Conservation (phyloP, 92 coral and sea anemone genomes). For the Siderastrea radians region DNA sequence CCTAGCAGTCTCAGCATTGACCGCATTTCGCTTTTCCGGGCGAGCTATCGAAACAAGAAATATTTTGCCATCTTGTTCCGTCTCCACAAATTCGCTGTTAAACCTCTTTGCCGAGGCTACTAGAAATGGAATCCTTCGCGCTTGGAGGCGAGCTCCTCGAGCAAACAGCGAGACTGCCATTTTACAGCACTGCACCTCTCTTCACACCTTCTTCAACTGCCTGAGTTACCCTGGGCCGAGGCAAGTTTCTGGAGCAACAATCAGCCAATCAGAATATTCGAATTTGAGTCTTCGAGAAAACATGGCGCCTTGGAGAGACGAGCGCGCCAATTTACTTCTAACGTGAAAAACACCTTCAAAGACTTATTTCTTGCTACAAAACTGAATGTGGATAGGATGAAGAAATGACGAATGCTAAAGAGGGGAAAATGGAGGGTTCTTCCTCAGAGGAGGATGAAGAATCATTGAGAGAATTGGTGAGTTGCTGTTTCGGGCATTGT, state of each 20-base stretch:
- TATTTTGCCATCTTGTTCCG: constrained; percentile 80
- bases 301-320: constrained; percentile 20
- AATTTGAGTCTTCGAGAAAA: constrained; percentile 74
- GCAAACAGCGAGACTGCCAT: constrained; percentile 25
- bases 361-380: not conserved
- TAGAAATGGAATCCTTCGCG: constrained; percentile 58
- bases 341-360: not conserved
- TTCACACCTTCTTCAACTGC: constrained; percentile 1
- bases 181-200: not conserved
- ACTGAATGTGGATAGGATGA: constrained; percentile 13
- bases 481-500: not conserved
- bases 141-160: constrained; percentile 11
- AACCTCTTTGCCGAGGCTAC: constrained; percentile 69
- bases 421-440: constrained; percentile 46
- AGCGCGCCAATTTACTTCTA: constrained; percentile 21
- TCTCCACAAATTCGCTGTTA: constrained; percentile 71
- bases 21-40: constrained; percentile 92
- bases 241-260: constrained; percentile 78
- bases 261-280: constrained; percentile 75
- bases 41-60: constrained; percentile 80
- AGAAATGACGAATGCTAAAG: constrained; percentile 67
- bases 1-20: constrained; percentile 75
- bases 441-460: constrained; percentile 79
- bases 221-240: constrained; percentile 30
- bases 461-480: constrained; percentile 83